Base-by-base conservation (phyloP, 2,888 invertebrate genomes). In the Fissipunctia ypsillon region DNA sequence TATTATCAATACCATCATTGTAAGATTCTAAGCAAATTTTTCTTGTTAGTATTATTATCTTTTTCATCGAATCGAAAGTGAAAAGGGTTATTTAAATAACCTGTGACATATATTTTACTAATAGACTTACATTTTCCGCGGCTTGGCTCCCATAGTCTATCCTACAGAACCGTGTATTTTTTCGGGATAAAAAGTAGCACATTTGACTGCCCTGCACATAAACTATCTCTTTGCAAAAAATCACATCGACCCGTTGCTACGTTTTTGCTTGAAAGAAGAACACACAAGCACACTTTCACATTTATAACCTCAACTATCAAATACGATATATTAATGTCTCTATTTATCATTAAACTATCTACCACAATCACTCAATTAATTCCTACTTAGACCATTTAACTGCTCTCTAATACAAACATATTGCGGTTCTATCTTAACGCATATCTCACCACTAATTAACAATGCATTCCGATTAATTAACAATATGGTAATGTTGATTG, bases 401-500 rank as follows among this genome's bases (percentile, higher is more conserved):
- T 28, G 6, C 35, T 10, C 2, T 0, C 48, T 70, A 68, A 57
- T 70, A 41, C 43, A 65, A 70, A 68, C 38, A 28, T 16, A 75
- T 16, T 45, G 50, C 67, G 16, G 22, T 63, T 63, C 4, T 9
- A 16, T 48, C 28, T 14, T 28, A 14, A 5, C 25, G 54, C 54
- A 45, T 56, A 56, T 65, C 31, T 56, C 31, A 25, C n/a, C 64
- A 41, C 22, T 76, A 71, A 76, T 76, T 68, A 54, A 50, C 35
- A 50, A 76, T 48, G 52, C 71, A 72, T 81, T 71, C 81, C 68
- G 41, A 35, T 65, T 71, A 76, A 65, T 80, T 69, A 54, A 52
- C 16, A 52, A 19, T 45, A 54, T 52, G 10, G 22, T 22, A 41
- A 45, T 52, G 67, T 65, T 64, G 35, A 59, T 76, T 60, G 14